Conservation (phyloP, 2,888 invertebrate species). For the Pollenia griseotomentosa region DNA sequence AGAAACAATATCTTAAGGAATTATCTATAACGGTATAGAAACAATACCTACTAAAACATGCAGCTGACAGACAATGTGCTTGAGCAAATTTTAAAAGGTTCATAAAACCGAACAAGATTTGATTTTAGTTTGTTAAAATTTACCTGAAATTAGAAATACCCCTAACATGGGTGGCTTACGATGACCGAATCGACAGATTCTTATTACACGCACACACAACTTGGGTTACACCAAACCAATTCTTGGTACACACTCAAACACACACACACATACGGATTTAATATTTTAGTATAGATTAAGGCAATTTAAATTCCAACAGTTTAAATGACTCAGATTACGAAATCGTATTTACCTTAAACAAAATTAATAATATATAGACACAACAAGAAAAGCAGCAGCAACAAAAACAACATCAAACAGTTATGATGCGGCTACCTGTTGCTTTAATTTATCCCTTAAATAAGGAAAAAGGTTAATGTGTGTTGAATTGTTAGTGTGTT, state of each 20-base stretch:
- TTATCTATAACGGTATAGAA: conserved; percentile 7
- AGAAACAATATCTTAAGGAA: conserved; percentile 25
- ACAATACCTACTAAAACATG: conserved; percentile 11
- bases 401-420: background rate
- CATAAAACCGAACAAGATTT: background rate
- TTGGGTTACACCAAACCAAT: background rate
- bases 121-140: background rate
- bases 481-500: background rate
- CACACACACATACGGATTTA: background rate
- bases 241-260: background rate
- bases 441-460: conserved; percentile 14
- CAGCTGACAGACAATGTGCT: conserved; percentile 29
- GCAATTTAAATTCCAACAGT: conserved; percentile 30
- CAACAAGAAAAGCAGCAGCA: background rate
- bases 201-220: background rate
- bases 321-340: conserved; percentile 15
- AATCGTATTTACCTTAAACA: background rate
- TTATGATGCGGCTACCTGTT: conserved; percentile 45
- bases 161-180: conserved; percentile 19
- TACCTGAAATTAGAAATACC: conserved; percentile 34
- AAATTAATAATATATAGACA: background rate
- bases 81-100: background rate
- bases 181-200: background rate
- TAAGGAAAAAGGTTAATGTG: background rate
- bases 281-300: background rate